A percentile compares a stretch with the other conserved stretches of the same genome.
These are phyloP conservation scores for Anguilla japonica DNA, from an alignment of 2,113 vertebrate species.

Conservation along the genomic window DNA sequence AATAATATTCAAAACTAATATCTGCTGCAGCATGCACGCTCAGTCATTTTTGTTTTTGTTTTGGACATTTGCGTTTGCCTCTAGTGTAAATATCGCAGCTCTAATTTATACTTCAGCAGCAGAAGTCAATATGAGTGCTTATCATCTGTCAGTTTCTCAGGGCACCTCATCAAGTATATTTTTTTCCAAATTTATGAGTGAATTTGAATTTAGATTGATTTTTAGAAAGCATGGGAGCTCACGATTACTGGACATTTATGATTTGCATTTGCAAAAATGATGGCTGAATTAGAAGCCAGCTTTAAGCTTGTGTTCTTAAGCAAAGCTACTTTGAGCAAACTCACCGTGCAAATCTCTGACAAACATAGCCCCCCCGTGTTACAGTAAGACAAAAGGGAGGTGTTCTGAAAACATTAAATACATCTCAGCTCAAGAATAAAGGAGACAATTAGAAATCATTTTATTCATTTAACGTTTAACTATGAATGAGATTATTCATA, in stretches of 20 bases:
- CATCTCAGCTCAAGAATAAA: background rate
- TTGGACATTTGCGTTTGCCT: background rate
- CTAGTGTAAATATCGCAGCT: background rate
- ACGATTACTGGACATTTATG: background rate
- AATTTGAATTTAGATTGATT: constrained; percentile 7
- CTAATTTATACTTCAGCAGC: background rate
- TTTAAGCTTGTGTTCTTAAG: constrained; percentile 38
- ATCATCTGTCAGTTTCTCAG: background rate
- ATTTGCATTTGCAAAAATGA: constrained; percentile 8
- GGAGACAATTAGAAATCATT: background rate
- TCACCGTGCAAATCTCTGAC: constrained; percentile 56
- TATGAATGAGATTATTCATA: too few species aligned
- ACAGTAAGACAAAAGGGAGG: background rate
- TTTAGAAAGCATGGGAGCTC: background rate
- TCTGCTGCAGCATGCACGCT: background rate
- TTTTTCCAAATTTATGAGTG: background rate
- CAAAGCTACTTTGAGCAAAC: constrained; percentile 54
- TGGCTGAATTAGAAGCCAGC: constrained; percentile 31
- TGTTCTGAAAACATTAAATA: too few species aligned
- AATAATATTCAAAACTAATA: constrained; percentile 8
- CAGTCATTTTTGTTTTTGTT: background rate
- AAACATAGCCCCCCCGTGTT: constrained; percentile 44
- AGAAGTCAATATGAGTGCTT: background rate
- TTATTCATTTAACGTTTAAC: too few species aligned
- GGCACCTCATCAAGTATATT: background rate